Evolutionary conservation across 2,888 invertebrate species (phyloP), one percentile per base, ranked within the genome.

Genomic region (Athetis lepigone): DNA sequence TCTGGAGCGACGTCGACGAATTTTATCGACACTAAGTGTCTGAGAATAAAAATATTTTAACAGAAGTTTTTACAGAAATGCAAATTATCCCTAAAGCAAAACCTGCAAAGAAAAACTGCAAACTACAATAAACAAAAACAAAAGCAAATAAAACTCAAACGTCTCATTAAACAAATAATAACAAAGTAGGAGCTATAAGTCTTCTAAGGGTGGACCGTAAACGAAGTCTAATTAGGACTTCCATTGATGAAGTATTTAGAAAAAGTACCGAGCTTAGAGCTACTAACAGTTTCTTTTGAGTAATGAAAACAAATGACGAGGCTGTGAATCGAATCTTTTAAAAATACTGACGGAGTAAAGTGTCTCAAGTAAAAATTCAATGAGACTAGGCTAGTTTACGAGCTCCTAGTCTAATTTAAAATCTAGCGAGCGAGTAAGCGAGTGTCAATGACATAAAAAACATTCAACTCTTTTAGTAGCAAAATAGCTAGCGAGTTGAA

Each of bases 141-240:
- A 46, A 67, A 39, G 19, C 37, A 55, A 42, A 33, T 5, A 55
- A 25, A 51, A 59, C 7, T 3, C 49, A 45, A 43, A 37, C n/a
- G 25, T 13, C 40, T 40, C 45, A 54, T 54, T 65, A 66, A 70
- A 58, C 40, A 58, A 65, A 71, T 45, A 71, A 54, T 42, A 55
- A 51, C 21, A 46, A 37, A 61, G 33, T 33, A 23, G 25, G 0
- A 23, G 40, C 42, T 52, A 36, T 54, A 42, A 55, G 39, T 39
- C 19, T 7, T 47, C 42, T 51, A 51, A 60, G 19, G 18, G 51
- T 40, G 0, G 33, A 13, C 37, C 11, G 39, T 67, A 49, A 56
- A 72, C 45, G 40, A 63, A 55, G 37, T 40, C 23, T 13, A 75
- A 70, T 75, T 75, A 52, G 45, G 33, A 29, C 54, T 40, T 58